Evolutionary conservation across 2,113 vertebrate species (phyloP), one percentile per base, ranked within the genome.

Genomic region (Turnix velox): DNA sequence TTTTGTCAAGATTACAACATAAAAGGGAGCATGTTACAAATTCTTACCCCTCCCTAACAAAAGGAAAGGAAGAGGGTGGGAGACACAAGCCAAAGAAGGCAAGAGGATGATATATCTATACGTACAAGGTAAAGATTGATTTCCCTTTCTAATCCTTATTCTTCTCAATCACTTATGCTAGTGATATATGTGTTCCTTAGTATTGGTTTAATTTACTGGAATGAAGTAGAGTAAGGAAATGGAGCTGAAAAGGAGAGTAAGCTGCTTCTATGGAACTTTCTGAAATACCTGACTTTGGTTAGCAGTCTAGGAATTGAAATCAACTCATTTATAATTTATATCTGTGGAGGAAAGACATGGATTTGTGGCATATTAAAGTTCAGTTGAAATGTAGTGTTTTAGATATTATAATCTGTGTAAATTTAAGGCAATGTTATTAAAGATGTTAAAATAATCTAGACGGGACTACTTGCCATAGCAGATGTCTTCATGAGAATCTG

Each of bases 1-100:
- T 90, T 96, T 97, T 95, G 94, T 96, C 92, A 95, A 96, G 96
- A 96, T 94, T 97, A 94, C 90, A 94, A 90, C 90, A 79, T 33
- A 75, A 92, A 93, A 75, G 86, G 52, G 66, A 78, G 31, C 43
- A 18, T 48, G 90, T 55, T 55, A 62, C 75, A 82, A 81, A 87
- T 86, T 87, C 96, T 87, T 66, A 91, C 66, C 66, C 93, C 84
- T 93, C 8, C 8, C 84, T 90, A 72, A 79, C 54, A 89, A 80
- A 90, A 95, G 52, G 71, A 61, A 91, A 80, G 42, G 30, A 42
- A 9, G 3, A 7, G 18, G 23, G 9, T 14, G 31, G 51, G 86
- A 54, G 25, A 69, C 17, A 27, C 12, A 9, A 25, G 13, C 16
- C 35, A 61, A 39, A 33, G 78, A 51, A 25, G 67, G 65, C 91